These are phyloP conservation scores for Brachirus orientalis DNA, from an alignment of 2,113 vertebrate species.

Conservation along the genomic window DNA sequence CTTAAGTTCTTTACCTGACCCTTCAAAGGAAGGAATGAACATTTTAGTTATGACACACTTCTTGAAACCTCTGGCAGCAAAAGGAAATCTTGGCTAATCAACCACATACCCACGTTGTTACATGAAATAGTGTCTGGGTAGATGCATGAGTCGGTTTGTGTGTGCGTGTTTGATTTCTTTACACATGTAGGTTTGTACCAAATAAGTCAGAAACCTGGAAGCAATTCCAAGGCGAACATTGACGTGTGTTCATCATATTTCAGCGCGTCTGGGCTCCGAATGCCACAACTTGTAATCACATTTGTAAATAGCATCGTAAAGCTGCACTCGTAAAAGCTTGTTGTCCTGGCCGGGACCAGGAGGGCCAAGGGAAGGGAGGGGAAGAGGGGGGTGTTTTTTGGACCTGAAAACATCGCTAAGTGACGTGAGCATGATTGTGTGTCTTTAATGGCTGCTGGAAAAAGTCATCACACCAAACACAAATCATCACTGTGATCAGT, in stretches of 20 bases:
- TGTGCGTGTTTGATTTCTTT: conserved; percentile 9
- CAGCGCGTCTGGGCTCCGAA: conserved; percentile 40
- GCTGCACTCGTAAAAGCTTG: conserved; percentile 54
- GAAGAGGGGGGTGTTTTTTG: background rate
- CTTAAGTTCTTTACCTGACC: conserved; percentile 15
- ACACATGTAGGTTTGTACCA: conserved; percentile 22
- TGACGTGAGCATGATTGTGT: conserved; percentile 27
- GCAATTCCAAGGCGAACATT: conserved; percentile 40
- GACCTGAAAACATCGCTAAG: conserved; percentile 35
- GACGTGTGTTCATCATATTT: conserved; percentile 64
- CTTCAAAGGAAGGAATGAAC: conserved; percentile 16
- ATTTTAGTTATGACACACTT: background rate
- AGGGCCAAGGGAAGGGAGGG: conserved; percentile 1
- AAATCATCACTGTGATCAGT: conserved; percentile 34
- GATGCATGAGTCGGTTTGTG: background rate
- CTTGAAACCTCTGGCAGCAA: conserved; percentile 10
- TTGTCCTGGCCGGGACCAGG: conserved; percentile 36
- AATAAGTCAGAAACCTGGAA: conserved; percentile 66
- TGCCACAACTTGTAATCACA: conserved; percentile 58
- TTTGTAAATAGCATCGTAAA: conserved; percentile 71
- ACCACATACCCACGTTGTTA: conserved; percentile 32
- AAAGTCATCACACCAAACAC: conserved; percentile 50
- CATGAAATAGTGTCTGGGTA: conserved; percentile 22
- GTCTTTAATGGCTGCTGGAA: conserved; percentile 31
- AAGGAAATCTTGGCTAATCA: conserved; percentile 52